These are phyloP conservation scores for Momotus momota DNA, from an alignment of 2,797 vertebrate genomes.

Conservation along the genomic window DNA sequence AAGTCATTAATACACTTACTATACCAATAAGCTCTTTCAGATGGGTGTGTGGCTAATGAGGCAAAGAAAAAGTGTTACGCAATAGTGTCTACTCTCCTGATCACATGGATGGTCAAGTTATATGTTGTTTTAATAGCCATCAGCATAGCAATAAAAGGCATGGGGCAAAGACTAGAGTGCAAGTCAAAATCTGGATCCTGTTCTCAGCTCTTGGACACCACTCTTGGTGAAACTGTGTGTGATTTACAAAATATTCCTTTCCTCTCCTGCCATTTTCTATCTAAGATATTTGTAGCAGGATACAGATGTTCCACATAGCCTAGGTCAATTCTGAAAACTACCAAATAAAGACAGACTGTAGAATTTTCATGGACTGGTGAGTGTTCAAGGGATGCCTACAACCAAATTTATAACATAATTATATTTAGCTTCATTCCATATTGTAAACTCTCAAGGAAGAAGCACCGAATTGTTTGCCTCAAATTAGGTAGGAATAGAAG, in stretches of 20 bases:
- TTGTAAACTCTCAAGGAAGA: neutral
- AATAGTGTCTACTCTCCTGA: neutral
- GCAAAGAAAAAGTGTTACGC: neutral
- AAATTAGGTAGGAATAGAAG: neutral
- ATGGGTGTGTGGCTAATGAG: neutral
- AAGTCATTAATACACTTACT: neutral
- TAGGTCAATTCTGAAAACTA: neutral
- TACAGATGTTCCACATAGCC: neutral
- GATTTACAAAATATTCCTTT: neutral
- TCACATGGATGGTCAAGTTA: neutral
- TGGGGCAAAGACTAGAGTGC: neutral
- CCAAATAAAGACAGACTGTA: neutral
- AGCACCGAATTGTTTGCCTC: neutral
- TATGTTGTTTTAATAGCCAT: neutral
- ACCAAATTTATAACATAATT: neutral
- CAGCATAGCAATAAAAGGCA: neutral
- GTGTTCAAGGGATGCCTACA: neutral
- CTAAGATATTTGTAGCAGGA: neutral
- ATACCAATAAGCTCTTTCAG: neutral
- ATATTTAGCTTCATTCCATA: neutral
- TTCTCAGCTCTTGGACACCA: neutral
- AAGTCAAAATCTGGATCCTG: neutral
- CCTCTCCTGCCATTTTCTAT: fast-evolving
- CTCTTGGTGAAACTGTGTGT: neutral
- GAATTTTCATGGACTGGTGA: neutral